A percentile compares a stretch with the other conserved stretches of the same genome.
These are phyloP conservation scores for Orchestia grillus DNA, from an alignment of 1,140 invertebrate genomes.

Conservation along the genomic window DNA sequence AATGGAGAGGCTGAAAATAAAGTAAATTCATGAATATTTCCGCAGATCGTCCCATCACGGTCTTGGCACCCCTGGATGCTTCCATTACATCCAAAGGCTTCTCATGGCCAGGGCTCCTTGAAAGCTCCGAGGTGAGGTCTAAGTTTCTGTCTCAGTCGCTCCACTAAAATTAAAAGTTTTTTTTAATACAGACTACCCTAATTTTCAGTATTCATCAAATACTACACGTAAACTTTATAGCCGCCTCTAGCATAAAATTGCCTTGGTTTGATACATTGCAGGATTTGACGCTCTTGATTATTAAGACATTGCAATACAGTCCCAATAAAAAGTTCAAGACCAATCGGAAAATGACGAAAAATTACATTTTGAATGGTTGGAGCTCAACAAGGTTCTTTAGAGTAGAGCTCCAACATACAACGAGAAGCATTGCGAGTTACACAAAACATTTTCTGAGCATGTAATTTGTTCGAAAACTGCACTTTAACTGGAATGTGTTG, in stretches of 20 bases:
- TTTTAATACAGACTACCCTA: neutral
- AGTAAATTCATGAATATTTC: neutral
- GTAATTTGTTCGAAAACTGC: too few species aligned
- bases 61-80: conserved; percentile 63
- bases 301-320: neutral
- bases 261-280: neutral
- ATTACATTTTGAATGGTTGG: too few species aligned
- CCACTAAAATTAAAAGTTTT: neutral
- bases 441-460: too few species aligned
- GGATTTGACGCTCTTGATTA: neutral
- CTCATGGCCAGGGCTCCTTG: conserved; percentile 63
- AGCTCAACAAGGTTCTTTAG: too few species aligned
- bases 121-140: conserved; percentile 37
- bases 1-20: neutral
- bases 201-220: neutral
- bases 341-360: too few species aligned
- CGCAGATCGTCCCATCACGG: conserved; percentile 55
- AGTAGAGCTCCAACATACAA: too few species aligned
- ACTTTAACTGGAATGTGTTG: too few species aligned
- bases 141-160: neutral
- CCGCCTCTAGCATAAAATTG: neutral
- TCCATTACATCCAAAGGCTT: conserved; percentile 66
- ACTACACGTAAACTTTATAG: neutral
- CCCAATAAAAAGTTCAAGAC: too few species aligned
- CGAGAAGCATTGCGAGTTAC: too few species aligned